Evolutionary conservation across 2,113 vertebrate genomes (phyloP), one percentile per base, ranked within the genome.

Genomic region (Telmatochromis sp.): DNA sequence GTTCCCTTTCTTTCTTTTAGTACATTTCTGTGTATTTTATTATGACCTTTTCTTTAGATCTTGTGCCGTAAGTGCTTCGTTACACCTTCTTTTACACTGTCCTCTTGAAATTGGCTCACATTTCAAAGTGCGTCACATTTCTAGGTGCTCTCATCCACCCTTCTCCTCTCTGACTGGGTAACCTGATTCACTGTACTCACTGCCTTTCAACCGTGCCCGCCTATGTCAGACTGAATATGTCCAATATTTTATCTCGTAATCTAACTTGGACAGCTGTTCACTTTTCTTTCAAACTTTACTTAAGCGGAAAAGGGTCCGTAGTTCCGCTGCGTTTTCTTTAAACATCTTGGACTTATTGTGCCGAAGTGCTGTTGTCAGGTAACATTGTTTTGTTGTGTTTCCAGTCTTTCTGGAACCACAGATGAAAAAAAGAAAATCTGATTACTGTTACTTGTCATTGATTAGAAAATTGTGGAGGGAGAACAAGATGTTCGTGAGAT

Each of bases 321-420:
- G 89, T 88, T 94, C 89, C 68, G 84, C 40, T 89, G 87, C 7
- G 28, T 86, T 91, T 68, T 85, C 71, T 87, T 80, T 19, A 80
- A 82, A 92, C 92, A 94, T 92, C 91, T 95, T 95, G 91, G 85
- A 86, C 83, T 94, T 85, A 91, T 94, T 94, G 86, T 82, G 79
- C 54, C 21, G 84, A 87, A 87, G 65, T 63, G 85, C 83, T 92
- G 92, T 93, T 94, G 93, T 95, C 94, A 96, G 94, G 91, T 94
- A 93, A 93, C 92, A 81, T 81, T 90, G 94, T 89, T 92, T 87
- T 91, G 89, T 92, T 95, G 90, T 94, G 82, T 91, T 92, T 86
- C 84, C 80, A 91, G 90, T 91, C 88, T 94, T 90, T 93, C 86
- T 91, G 86, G 86, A 92, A 89, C 51, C 79, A 81, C 19, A 10